A percentile compares a stretch with the other conserved stretches of the same genome.
Conservation (phyloP, 2,888 invertebrate genomes). For the Lutraria lutraria region DNA sequence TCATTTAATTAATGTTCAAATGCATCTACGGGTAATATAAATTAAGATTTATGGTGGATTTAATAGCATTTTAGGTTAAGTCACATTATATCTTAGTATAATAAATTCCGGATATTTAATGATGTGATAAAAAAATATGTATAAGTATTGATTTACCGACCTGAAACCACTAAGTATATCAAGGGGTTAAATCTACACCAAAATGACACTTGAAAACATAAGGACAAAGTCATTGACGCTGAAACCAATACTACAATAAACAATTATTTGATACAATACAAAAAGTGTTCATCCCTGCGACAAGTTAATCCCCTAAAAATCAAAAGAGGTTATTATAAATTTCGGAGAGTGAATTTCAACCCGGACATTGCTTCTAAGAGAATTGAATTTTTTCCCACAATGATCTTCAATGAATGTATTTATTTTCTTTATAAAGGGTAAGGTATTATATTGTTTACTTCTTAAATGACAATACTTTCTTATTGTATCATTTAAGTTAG, state of each 20-base stretch:
- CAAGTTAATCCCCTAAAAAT: slow-evolving; percentile 14
- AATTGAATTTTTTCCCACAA: background rate
- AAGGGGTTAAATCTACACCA: background rate
- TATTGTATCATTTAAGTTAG: too few relatives aligned
- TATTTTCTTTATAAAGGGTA: too few relatives aligned
- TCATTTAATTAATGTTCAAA: too few relatives aligned
- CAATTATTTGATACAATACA: background rate
- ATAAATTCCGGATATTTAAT: slow-evolving; percentile 4
- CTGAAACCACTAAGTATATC: background rate
- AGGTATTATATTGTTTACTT: too few relatives aligned
- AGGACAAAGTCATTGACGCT: slow-evolving; percentile 3
- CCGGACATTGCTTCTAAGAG: background rate
- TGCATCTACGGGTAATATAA: background rate
- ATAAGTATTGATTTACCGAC: background rate
- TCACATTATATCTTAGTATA: background rate
- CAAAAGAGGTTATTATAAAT: background rate
- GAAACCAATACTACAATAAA: background rate
- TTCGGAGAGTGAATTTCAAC: background rate
- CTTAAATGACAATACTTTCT: too few relatives aligned
- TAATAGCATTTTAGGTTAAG: background rate
- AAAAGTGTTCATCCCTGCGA: background rate
- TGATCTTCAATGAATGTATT: too few relatives aligned
- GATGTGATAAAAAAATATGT: background rate
- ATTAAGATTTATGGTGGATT: background rate
- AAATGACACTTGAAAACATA: background rate